Evolutionary conservation across 2,113 vertebrate genomes (phyloP), one percentile per base, ranked within the genome.

Genomic region (Coptodon rendalli): DNA sequence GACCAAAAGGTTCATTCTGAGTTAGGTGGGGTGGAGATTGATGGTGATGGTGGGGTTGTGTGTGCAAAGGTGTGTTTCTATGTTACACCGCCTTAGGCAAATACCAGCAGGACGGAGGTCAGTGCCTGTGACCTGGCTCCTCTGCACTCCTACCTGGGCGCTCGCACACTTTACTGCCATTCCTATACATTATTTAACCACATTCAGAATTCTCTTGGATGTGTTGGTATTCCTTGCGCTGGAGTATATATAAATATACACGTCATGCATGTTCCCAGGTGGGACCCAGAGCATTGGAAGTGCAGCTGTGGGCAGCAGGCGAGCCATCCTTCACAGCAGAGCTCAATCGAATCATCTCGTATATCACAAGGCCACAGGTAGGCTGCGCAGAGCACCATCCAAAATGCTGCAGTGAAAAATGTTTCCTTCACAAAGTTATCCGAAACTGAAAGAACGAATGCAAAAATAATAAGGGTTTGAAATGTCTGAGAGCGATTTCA

Each of bases 341-440:
- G 73, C 88, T 95, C 43, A 16, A 88, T 36, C 93, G 93, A 5
- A 43, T 95, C 73, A 57, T 96, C 83, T 22, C 81, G 3, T 95
- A 94, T 45, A 91, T 96, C 89, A 94, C 86, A 87, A 95, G 78
- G 36, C 95, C 94, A 27, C 92, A 96, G 95, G 96, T 96, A 89
- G 27, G 86, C 66, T 11, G 38, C 52, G 61, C 61, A 68, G 4
- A 85, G 29, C 22, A 82, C 34, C 73, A 61, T 12, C 6, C 24
- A 36, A 73, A 43, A 48, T 31, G 71, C 36, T 53, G 12, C 6
- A 76, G 31, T 31, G 48, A 63, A 57, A 50, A 31, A 38, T 40
- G 7, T 53, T 19, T n/a, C 24, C 4, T 45, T 6, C 16, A 54
- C 29, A 10, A 34, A 45, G 66, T 34, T 61, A 13, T 17, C 27